Evolutionary conservation across 2,888 invertebrate genomes (phyloP), one percentile per base, ranked within the genome.

Genomic region (Standfussiana lucernea): DNA sequence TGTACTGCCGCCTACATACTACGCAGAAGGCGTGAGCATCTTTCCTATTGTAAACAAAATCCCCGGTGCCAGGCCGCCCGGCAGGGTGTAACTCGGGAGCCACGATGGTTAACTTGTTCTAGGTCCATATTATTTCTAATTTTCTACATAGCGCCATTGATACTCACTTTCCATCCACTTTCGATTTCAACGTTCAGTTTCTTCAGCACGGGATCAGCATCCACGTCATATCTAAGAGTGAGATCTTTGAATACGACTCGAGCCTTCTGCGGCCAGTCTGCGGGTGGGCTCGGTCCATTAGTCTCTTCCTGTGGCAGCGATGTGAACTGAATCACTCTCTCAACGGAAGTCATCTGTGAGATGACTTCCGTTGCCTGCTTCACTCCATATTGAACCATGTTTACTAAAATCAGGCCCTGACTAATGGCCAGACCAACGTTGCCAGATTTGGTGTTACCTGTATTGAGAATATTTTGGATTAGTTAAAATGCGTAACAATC

Each of bases 301-400:
- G 97, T 97, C 3, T 97, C 97, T 93, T 99, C 99, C 70, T 98
- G 97, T 0, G 98, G 98, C 42, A 99, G 93, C 28, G 97, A 96
- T 0, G 98, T 97, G 93, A 98, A 99, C 90, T 99, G 98, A 18
- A 98, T 91, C 1, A 99, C 97, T 72, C 99, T 96, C 92, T 99
- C 99, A 0, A 99, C 98, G 69, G 98, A 97, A 1, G 98, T 98
- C 98, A 98, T 98, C 89, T 98, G 97, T 28, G 97, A 97, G 68
- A 98, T 96, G 21, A 97, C 97, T 91, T 98, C 98, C 0, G 98
- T 98, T 37, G 98, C 97, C 92, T 98, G 98, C 79, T 98, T 97
- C 79, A 98, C 97, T n/a, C 98, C 98, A 94, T 98, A 97, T 92
- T 98, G 98, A 76, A 98, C 97, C 98, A 98, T 98, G 80, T 98